Conservation (phyloP, 2,888 invertebrate genomes). For the Cylloceria caligata region DNA sequence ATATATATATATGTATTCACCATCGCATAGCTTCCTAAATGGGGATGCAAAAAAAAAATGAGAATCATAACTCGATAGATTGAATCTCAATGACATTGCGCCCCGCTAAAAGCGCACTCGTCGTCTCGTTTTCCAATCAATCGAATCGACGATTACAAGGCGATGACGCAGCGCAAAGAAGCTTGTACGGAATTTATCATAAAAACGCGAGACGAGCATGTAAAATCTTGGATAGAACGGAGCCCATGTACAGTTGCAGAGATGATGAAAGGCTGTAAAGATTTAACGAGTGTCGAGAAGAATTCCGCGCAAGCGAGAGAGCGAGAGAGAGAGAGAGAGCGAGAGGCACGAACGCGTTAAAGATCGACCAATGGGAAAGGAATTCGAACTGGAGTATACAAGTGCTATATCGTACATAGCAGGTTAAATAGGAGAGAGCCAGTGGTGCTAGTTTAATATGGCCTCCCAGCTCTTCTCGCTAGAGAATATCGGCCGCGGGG, state of each 20-base stretch:
- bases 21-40: no score
- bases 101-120: slow-evolving; percentile 3
- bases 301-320: slow-evolving; percentile 17
- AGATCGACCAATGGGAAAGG: slow-evolving; percentile 60
- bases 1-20: no score
- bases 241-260: background rate
- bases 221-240: background rate
- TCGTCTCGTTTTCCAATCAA: slow-evolving; percentile 24
- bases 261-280: slow-evolving; percentile 1
- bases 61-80: slow-evolving; percentile 46
- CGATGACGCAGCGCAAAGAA: background rate
- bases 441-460: slow-evolving; percentile 25
- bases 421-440: slow-evolving; percentile 53
- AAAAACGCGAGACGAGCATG: background rate
- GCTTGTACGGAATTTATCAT: background rate
- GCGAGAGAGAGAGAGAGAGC: slow-evolving; percentile 23
- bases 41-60: no score
- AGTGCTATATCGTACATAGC: slow-evolving; percentile 5
- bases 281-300: slow-evolving; percentile 12
- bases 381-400: slow-evolving; percentile 47
- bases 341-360: slow-evolving; percentile 66
- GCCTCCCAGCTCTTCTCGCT: background rate
- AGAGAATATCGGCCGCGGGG: background rate
- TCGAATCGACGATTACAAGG: slow-evolving; percentile 29
- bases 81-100: slow-evolving; percentile 48